Conservation (phyloP, 2,888 invertebrate species). For the Sialis lutaria region DNA sequence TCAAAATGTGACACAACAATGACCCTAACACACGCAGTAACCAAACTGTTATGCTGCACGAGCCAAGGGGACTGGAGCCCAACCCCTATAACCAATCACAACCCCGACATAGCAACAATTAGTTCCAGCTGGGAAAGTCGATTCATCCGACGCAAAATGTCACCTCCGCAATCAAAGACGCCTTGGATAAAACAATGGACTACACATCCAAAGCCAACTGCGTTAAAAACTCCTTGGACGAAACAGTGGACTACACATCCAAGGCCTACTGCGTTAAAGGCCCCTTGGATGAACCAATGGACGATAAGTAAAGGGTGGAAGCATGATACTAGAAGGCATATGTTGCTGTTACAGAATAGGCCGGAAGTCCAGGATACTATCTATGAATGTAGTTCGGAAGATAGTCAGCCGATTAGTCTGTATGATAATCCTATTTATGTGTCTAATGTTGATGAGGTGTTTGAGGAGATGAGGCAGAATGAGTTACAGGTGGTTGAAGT, state of each 20-base stretch:
- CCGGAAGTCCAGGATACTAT: constrained; percentile 16
- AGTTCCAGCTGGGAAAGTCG: constrained; percentile 3
- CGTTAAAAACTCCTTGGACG: background rate
- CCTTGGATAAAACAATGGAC: background rate
- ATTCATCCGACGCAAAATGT: background rate
- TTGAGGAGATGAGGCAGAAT: no score
- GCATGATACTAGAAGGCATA: constrained; percentile 21
- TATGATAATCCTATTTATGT: constrained; percentile 24
- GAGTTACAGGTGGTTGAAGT: no score
- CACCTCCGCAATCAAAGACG: background rate
- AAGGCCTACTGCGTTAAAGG: constrained; percentile 5
- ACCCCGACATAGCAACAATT: constrained; percentile 1
- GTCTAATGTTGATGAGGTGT: constrained; percentile 7
- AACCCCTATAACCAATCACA: background rate
- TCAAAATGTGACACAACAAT: no score
- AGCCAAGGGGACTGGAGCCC: constrained; percentile 2
- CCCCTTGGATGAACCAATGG: constrained; percentile 26
- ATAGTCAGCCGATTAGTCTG: constrained; percentile 17
- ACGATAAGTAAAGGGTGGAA: constrained; percentile 28
- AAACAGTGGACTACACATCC: background rate
- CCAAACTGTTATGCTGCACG: background rate
- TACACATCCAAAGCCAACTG: background rate
- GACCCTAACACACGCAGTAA: no score
- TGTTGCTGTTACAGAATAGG: constrained; percentile 15
- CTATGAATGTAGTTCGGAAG: constrained; percentile 23